A percentile compares a stretch with the other conserved stretches of the same genome.
These are phyloP conservation scores for Melipona quadrifasciata DNA, from an alignment of 1,140 invertebrate species.

Conservation along the genomic window DNA sequence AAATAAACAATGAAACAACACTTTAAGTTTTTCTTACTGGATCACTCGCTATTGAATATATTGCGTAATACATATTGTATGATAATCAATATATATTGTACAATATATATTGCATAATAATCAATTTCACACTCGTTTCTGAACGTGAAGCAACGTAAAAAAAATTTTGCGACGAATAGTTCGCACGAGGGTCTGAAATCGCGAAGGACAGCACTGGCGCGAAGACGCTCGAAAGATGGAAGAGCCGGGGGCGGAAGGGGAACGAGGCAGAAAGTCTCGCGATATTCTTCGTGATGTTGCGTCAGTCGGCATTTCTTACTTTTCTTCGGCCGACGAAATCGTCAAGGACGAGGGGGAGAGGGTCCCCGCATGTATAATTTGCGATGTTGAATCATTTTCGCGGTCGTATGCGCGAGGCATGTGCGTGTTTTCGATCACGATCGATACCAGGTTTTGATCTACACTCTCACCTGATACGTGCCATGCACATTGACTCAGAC, in stretches of 20 bases:
- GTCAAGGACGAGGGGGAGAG: constrained; percentile 32
- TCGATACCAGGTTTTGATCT: not conserved
- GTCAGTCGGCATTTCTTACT: constrained; percentile 59
- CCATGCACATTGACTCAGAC: not conserved
- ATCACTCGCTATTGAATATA: no score
- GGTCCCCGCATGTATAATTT: no score
- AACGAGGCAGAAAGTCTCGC: constrained; percentile 54
- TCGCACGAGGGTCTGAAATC: not conserved
- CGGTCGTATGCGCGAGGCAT: not conserved
- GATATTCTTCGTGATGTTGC: constrained; percentile 66
- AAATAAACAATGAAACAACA: no score
- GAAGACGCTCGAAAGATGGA: constrained; percentile 1
- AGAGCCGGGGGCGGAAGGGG: not conserved
- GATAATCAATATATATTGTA: no score
- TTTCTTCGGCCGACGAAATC: constrained; percentile 51
- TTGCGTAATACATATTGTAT: no score
- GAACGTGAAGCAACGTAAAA: no score
- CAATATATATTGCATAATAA: no score
- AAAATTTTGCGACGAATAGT: not conserved
- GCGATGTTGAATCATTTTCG: constrained; percentile 19
- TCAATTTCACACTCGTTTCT: no score
- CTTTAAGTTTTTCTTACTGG: no score
- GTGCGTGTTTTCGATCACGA: not conserved
- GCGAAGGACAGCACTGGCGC: constrained; percentile 26
- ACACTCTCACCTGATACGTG: not conserved